Conservation (phyloP, 2,113 vertebrate species). For the Brachirus orientalis region DNA sequence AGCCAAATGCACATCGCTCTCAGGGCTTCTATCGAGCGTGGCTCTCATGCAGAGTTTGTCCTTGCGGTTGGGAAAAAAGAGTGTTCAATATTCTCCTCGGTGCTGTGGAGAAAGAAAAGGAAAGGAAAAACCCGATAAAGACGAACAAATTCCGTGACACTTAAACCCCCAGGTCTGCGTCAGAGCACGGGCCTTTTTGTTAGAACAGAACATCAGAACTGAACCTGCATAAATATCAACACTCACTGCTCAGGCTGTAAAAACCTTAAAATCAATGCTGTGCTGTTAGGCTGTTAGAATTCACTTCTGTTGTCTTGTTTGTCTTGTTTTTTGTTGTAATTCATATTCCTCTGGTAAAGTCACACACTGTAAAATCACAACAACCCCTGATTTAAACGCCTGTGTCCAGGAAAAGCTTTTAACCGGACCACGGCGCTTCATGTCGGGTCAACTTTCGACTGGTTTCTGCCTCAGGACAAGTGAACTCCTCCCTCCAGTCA, state of each 20-base stretch:
- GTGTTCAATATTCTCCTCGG: slow-evolving; percentile 36
- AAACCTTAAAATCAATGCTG: too few relatives aligned
- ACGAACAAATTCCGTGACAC: slow-evolving; percentile 14
- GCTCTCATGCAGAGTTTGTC: slow-evolving; percentile 46
- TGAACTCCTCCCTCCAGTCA: slow-evolving; percentile 6
- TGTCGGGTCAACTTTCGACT: slow-evolving; percentile 5
- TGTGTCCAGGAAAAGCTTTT: slow-evolving; percentile 37
- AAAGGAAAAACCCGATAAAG: slow-evolving; percentile 8
- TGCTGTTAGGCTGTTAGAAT: too few relatives aligned
- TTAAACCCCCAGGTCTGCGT: slow-evolving; percentile 10
- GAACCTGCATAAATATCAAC: too few relatives aligned
- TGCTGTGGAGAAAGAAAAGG: too few relatives aligned
- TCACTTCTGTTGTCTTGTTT: too few relatives aligned
- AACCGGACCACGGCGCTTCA: slow-evolving; percentile 7
- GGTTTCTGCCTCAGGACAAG: slow-evolving; percentile 25
- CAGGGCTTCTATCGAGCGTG: slow-evolving; percentile 35
- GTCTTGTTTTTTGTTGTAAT: background rate
- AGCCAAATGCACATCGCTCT: slow-evolving; percentile 26
- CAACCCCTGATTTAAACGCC: background rate
- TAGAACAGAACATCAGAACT: too few relatives aligned
- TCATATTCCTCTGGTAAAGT: background rate
- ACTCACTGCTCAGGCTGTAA: too few relatives aligned
- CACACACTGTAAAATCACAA: too few relatives aligned
- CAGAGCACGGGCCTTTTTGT: too few relatives aligned
- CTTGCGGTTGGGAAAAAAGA: slow-evolving; percentile 11